Evolutionary conservation across 2,113 vertebrate genomes (phyloP).

Genomic region (Hystrix brachyura): DNA sequence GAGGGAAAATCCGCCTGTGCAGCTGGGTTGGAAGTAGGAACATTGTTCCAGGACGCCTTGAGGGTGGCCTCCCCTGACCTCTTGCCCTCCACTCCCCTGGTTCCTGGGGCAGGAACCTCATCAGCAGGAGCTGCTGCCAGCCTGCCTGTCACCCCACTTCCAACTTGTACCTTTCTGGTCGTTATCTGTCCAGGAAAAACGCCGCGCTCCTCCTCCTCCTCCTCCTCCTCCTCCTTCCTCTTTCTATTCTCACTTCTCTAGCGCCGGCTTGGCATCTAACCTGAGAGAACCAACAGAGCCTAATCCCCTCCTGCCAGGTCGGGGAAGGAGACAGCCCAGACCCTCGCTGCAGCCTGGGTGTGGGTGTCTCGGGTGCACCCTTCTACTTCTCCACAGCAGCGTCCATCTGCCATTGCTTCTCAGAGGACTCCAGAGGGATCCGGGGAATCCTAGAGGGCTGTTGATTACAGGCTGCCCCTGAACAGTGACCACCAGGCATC

Average conservation of each 20-base stretch:
- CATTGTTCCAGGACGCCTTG: neutral
- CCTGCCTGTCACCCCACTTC: neutral
- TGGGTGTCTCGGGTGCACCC: conserved; percentile 7
- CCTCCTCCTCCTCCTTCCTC: neutral
- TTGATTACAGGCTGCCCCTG: conserved; percentile 46
- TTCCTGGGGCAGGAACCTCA: conserved; percentile 24
- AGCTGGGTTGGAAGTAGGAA: conserved; percentile 61
- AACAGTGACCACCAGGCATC: neutral
- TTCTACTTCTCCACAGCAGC: neutral
- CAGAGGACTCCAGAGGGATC: neutral
- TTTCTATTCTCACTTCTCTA: conserved; percentile 2
- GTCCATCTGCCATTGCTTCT: conserved; percentile 29
- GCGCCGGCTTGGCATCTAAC: conserved; percentile 64
- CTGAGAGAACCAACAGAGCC: conserved; percentile 30
- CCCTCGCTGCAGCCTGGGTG: conserved; percentile 40
- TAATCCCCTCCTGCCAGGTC: conserved; percentile 42
- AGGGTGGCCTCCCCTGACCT: conserved; percentile 55
- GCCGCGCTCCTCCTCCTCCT: neutral
- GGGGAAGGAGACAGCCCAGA: neutral
- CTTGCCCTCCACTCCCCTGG: neutral
- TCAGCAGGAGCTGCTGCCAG: neutral
- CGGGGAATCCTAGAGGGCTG: neutral
- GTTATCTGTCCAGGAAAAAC: conserved; percentile 59
- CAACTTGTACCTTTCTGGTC: conserved; percentile 18
- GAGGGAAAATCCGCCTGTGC: conserved; percentile 59